Evolutionary conservation across 2,888 invertebrate genomes (phyloP).

Genomic region (Dryobotodes eremita): DNA sequence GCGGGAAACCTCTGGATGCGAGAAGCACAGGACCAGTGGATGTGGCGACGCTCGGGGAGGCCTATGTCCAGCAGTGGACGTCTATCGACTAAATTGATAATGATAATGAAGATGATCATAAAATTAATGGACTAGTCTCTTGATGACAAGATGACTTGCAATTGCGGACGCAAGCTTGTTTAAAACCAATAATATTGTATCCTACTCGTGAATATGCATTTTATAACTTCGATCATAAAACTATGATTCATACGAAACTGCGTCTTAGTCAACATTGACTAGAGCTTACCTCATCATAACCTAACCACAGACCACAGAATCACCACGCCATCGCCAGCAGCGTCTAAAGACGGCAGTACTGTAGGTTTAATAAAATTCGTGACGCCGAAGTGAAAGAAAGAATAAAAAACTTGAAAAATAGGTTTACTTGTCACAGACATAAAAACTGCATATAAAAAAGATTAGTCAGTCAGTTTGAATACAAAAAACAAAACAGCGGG

Average conservation of each 20-base stretch:
- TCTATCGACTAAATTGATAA: background rate
- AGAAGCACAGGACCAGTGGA: background rate
- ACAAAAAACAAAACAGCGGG: background rate
- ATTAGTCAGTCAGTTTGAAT: background rate
- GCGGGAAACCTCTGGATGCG: background rate
- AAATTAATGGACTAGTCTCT: background rate
- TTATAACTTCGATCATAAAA: background rate
- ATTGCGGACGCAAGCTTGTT: background rate
- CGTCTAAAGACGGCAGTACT: background rate
- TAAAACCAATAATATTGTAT: background rate
- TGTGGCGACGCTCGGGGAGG: background rate
- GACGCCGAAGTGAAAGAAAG: background rate
- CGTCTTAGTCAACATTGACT: background rate
- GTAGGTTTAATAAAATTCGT: background rate
- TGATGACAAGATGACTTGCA: background rate
- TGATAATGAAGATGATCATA: background rate
- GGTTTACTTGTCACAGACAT: background rate
- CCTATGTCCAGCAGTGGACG: background rate
- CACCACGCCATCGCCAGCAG: too few species aligned
- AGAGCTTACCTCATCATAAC: slow-evolving; percentile 35
- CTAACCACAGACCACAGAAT: background rate
- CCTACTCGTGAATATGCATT: background rate
- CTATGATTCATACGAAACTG: slow-evolving; percentile 27
- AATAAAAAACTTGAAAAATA: background rate
- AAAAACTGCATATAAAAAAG: background rate